A percentile compares a stretch with the other conserved stretches of the same genome.
phyloP scores from a whole-genome alignment of 2,888 invertebrate genomes.

The Hipparchia sbordonii region DNA sequence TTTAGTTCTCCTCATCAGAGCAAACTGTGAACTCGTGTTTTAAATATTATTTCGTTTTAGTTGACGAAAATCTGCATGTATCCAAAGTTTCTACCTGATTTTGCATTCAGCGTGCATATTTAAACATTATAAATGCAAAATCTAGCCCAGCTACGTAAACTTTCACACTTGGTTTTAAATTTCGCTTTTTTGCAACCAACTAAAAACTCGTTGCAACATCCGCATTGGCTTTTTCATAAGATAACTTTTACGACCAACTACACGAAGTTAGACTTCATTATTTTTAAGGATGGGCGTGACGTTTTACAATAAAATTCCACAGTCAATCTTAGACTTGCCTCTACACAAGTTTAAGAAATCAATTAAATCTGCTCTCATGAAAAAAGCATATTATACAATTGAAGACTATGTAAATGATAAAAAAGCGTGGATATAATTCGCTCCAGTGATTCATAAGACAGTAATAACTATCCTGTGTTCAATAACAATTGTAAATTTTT shows the following conservation, averaged over 20 bases:
- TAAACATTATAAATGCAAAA: neutral
- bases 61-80: neutral
- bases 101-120: neutral
- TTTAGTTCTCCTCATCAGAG: too few relatives aligned
- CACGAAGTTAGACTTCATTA: neutral
- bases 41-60: neutral
- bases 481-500: too few relatives aligned
- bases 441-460: too few relatives aligned
- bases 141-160: neutral
- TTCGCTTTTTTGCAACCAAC: slow-evolving; percentile 11
- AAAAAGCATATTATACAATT: too few relatives aligned
- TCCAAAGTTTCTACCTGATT: neutral
- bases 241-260: neutral
- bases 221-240: neutral
- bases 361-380: too few relatives aligned
- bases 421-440: too few relatives aligned
- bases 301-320: too few relatives aligned
- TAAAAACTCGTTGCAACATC: slow-evolving; percentile 6
- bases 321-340: too few relatives aligned
- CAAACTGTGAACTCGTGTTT: neutral
- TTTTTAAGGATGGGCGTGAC: neutral
- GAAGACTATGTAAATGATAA: too few relatives aligned
- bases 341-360: too few relatives aligned
- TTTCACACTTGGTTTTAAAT: slow-evolving; percentile 4
- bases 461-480: too few relatives aligned